A percentile compares a stretch with the other conserved stretches of the same genome.
phyloP scores from a whole-genome alignment of 30 jellyfish, hydroid and myxozoan genomes.

The Aurelia sp. region DNA sequence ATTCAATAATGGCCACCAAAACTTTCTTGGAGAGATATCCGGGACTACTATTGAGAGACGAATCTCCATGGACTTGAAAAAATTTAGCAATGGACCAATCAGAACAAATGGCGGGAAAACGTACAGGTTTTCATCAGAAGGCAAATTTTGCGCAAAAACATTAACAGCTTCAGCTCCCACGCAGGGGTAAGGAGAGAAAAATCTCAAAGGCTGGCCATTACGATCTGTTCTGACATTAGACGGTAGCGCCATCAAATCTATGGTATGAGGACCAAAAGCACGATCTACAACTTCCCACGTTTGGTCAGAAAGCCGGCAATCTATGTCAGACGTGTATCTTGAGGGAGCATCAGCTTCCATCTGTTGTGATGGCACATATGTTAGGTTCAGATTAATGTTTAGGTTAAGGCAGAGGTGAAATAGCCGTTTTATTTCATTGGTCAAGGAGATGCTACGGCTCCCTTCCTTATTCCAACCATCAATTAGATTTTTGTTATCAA shows the following conservation, averaged over 20 bases:
- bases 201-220: neutral
- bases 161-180: too few relatives aligned
- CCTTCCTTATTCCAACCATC: slow-evolving; percentile 23
- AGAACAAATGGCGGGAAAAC: slow-evolving; percentile 31
- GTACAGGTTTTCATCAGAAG: neutral
- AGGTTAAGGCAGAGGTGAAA: neutral
- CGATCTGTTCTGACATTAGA: slow-evolving; percentile 11
- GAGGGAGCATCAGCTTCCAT: slow-evolving; percentile 27
- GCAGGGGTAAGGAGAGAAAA: slow-evolving; percentile 1
- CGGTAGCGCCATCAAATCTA: slow-evolving; percentile 28
- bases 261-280: slow-evolving; percentile 26
- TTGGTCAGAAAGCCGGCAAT: slow-evolving; percentile 31
- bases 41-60: too few relatives aligned
- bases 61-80: neutral
- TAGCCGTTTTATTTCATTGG: slow-evolving; percentile 6
- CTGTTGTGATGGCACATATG: slow-evolving; percentile 10
- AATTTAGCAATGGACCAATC: neutral
- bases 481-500: neutral
- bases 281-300: slow-evolving; percentile 5
- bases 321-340: slow-evolving; percentile 20
- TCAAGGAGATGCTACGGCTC: slow-evolving; percentile 7
- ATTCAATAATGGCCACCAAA: too few relatives aligned
- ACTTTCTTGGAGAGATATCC: too few relatives aligned
- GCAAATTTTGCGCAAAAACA: slow-evolving; percentile 13
- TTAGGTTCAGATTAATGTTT: slow-evolving; percentile 1